phyloP scores from a whole-genome alignment of 2,113 vertebrate species.

The Leucoraja erinaceus region DNA sequence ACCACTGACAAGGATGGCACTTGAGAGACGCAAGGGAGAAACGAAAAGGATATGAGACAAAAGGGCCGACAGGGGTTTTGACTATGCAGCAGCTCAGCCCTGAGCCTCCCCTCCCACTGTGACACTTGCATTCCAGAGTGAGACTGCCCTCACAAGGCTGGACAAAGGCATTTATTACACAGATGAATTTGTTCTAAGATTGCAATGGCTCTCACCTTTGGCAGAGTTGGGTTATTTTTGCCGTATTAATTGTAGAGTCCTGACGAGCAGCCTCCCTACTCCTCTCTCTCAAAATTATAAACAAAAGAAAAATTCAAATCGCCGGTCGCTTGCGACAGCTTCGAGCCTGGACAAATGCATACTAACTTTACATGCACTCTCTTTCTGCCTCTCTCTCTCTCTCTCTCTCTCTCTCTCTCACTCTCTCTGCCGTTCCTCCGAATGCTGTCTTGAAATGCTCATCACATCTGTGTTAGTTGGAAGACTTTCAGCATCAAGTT shows the following conservation, averaged over 20 bases:
- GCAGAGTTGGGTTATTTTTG: slow-evolving; percentile 42
- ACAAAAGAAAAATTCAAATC: slow-evolving; percentile 59
- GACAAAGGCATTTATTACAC: slow-evolving; percentile 59
- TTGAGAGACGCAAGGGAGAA: slow-evolving; percentile 47
- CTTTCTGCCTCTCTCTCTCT: slow-evolving; percentile 42
- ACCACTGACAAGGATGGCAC: slow-evolving; percentile 54
- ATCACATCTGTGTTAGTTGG: slow-evolving; percentile 54
- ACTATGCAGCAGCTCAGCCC: slow-evolving; percentile 52
- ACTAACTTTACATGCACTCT: slow-evolving; percentile 48
- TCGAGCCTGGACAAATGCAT: slow-evolving; percentile 55
- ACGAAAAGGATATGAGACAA: slow-evolving; percentile 60
- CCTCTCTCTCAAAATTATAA: slow-evolving; percentile 40
- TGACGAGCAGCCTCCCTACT: slow-evolving; percentile 46
- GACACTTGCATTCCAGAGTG: slow-evolving; percentile 60
- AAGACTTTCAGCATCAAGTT: slow-evolving; percentile 55
- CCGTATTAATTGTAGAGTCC: slow-evolving; percentile 55
- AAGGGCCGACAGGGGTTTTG: slow-evolving; percentile 56
- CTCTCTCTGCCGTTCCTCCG: slow-evolving; percentile 50
- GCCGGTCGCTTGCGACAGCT: slow-evolving; percentile 57
- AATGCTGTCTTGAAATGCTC: slow-evolving; percentile 58
- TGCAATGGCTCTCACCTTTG: slow-evolving; percentile 60
- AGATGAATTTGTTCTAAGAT: slow-evolving; percentile 61
- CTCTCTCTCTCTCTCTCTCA: slow-evolving; percentile 45
- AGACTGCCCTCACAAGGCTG: slow-evolving; percentile 55
- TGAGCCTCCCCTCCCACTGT: slow-evolving; percentile 55